Base-by-base conservation (phyloP, 2,797 vertebrate species). In the Australoheros facetus region DNA sequence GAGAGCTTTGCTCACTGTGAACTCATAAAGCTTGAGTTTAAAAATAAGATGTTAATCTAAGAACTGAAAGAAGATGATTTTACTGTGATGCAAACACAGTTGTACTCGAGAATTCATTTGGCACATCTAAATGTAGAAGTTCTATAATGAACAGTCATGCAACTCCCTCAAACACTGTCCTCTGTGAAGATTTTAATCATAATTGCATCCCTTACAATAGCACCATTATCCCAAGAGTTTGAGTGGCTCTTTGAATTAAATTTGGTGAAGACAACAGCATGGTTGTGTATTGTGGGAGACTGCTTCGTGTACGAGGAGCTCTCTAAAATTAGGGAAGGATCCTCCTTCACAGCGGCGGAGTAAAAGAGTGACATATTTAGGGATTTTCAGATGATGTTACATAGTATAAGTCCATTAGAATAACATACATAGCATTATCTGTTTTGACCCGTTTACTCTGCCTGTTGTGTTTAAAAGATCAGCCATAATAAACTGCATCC, bases 301-400 rank as follows among this genome's bases (percentile, higher is more conserved):
- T 59, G 55, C 26, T 62, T 83, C 55, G 79, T 73, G 57, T 51
- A 71, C 1, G 3, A 76, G 56, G 16, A 62, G 58, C 91, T 85
- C 85, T 87, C 75, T 66, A 81, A 91, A 85, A 85, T 75, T 75
- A 83, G 80, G 75, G 69, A 58, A 14, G 74, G 87, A 85, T 91
- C 81, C 89, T 94, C 78, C 83, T 88, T 84, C 32, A 75, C 75
- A 75, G 70, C 16, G 73, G 85, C 60, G 84, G 79, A 80, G 69
- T 62, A 81, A 87, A 90, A 82, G 76, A 51, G 78, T 87, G 69
- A 70, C 12, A 53, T 1, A 5, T 84, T 77, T 56, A 30, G 78
- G 54, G 45, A 74, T 34, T 26, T 71, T 30, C 3, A 57, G 39
- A 73, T 69, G 10, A 72, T 73, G 10, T 16, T 21, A 75, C 48